phyloP scores from a whole-genome alignment of 2,888 invertebrate genomes.

The Clepsis dumicolana region DNA sequence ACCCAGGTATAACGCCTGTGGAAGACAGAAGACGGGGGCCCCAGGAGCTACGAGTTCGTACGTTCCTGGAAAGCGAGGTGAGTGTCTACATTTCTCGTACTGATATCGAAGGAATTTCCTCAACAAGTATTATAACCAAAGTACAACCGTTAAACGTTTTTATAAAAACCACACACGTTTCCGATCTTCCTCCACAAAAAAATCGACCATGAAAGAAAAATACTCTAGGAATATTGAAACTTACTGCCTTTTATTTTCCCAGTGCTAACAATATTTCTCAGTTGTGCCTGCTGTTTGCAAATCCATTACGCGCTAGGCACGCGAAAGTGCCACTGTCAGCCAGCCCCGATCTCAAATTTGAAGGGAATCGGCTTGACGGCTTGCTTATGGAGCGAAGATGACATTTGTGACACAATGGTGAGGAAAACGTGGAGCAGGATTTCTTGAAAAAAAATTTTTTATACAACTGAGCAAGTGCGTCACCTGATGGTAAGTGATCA shows the following conservation, averaged over 20 bases:
- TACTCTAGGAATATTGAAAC: neutral
- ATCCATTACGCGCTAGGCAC: conserved; percentile 28
- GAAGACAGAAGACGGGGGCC: too few species aligned
- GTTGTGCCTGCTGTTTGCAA: conserved; percentile 16
- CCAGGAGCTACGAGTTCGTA: too few species aligned
- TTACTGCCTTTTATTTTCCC: neutral
- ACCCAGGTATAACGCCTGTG: too few species aligned
- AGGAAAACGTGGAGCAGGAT: neutral
- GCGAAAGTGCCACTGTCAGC: conserved; percentile 44
- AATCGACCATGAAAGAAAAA: neutral
- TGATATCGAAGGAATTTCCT: too few species aligned
- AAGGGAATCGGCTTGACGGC: conserved; percentile 48
- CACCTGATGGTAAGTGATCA: too few species aligned
- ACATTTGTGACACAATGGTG: conserved; percentile 35
- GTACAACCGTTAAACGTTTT: too few species aligned
- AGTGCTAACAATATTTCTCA: neutral
- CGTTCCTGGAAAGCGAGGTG: too few species aligned
- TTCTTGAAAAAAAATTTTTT: neutral
- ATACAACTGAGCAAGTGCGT: too few species aligned
- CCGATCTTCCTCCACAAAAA: neutral
- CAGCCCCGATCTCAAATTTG: conserved; percentile 46
- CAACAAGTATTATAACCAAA: neutral
- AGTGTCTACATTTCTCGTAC: too few species aligned
- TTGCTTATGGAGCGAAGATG: conserved; percentile 47
- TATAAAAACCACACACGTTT: neutral